Evolutionary conservation across 2,888 invertebrate species (phyloP), one percentile per base, ranked within the genome.

Genomic region (Euzophera pinguis): DNA sequence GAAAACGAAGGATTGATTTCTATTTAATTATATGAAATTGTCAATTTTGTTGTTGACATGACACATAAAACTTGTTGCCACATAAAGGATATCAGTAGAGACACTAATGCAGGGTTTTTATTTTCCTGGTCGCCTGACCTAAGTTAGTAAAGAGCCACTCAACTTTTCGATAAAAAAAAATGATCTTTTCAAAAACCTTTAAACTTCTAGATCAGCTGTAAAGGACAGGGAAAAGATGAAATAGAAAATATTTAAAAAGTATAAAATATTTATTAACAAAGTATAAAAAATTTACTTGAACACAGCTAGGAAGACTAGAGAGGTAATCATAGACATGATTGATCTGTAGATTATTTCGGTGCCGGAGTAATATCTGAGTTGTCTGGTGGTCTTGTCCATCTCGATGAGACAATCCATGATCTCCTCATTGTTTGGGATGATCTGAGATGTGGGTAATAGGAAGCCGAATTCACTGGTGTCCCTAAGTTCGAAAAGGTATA

Each of bases 401-500:
- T 80, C 81, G 0, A 84, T 48, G 0, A 86, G 63, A 14, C 78
- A 76, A 12, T 79, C 86, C 67, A 88, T 76, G 13, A 89, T 78
- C 65, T 91, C 90, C 52, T 81, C 75, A 47, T 77, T 78, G 27
- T 87, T 87, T 0, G 85, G 85, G 34, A 87, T 72, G 45, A 93
- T 92, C 55, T 90, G 78, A 0, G 76, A 74, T 1, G 86, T 55
- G 0, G 92, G 92, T 1, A 93, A 73, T 1, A 92, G 62, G 72
- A 93, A 93, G 0, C 93, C 93, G 56, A 80, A 84, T 5, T 65
- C 58, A 0, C 92, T 92, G 0, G 74, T 73, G 62, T 93, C 93
- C 13, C 92, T 69, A 1, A 93, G 78, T 64, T 93, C 93, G 37
- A 92, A 88, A 0, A 92, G 89, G 62, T 87, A 91, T 0, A 91